Evolutionary conservation across 2,797 vertebrate species (phyloP).

Genomic region (Dryobates pubescens): DNA sequence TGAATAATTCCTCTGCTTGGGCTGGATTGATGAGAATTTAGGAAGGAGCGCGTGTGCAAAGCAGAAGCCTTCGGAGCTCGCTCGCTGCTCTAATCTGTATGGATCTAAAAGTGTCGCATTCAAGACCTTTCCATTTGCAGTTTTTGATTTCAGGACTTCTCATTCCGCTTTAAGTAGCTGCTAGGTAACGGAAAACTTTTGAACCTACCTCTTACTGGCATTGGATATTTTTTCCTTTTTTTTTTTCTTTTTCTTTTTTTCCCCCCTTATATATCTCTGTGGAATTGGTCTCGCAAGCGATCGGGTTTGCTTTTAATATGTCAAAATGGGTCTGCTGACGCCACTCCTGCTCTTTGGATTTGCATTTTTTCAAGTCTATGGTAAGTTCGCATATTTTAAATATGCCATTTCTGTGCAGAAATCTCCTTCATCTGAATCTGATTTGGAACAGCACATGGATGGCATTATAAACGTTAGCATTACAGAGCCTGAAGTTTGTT

Average conservation of each 20-base stretch:
- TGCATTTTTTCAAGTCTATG: slow-evolving; percentile 88
- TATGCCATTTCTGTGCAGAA: slow-evolving; percentile 8
- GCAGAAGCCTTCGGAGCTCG: slow-evolving; percentile 55
- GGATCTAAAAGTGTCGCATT: slow-evolving; percentile 72
- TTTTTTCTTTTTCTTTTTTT: background rate
- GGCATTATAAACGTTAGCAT: slow-evolving; percentile 29
- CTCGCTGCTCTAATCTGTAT: slow-evolving; percentile 48
- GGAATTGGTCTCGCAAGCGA: slow-evolving; percentile 82
- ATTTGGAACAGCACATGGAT: slow-evolving; percentile 65
- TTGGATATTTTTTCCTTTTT: slow-evolving; percentile 64
- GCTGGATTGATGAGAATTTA: slow-evolving; percentile 72
- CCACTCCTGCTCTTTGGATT: slow-evolving; percentile 93
- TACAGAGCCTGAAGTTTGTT: slow-evolving; percentile 33
- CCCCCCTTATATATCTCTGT: slow-evolving; percentile 19
- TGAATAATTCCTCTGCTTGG: slow-evolving; percentile 63
- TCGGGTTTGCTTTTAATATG: slow-evolving; percentile 93
- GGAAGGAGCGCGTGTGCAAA: slow-evolving; percentile 67
- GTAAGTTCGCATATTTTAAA: slow-evolving; percentile 83
- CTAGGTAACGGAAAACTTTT: slow-evolving; percentile 78
- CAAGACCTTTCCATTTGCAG: slow-evolving; percentile 78
- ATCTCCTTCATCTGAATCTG: slow-evolving; percentile 32
- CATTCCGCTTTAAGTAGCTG: slow-evolving; percentile 71
- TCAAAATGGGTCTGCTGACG: slow-evolving; percentile 94
- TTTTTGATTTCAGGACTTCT: slow-evolving; percentile 71
- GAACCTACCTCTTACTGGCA: slow-evolving; percentile 72